These are phyloP conservation scores for Platalea minor DNA, from an alignment of 2,797 vertebrate species.

Conservation along the genomic window DNA sequence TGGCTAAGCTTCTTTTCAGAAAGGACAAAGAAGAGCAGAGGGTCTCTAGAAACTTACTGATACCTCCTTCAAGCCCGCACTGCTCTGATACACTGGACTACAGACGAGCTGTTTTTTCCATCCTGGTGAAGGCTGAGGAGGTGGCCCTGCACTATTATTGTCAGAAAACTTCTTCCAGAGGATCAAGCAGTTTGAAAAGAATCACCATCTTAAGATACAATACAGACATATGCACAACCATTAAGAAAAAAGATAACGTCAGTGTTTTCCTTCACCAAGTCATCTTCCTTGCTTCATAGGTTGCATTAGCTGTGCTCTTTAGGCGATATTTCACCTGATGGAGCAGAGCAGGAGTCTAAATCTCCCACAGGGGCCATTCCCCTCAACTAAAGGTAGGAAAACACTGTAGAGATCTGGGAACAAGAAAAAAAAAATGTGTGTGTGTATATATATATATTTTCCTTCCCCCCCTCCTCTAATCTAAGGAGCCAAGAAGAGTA, in stretches of 20 bases:
- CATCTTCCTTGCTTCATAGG: neutral
- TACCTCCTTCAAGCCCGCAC: neutral
- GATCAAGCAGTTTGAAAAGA: neutral
- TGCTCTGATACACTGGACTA: neutral
- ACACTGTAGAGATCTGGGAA: fast-evolving
- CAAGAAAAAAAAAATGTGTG: neutral
- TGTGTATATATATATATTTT: fast-evolving
- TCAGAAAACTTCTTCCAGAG: neutral
- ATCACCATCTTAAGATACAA: fast-evolving
- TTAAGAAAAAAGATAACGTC: neutral
- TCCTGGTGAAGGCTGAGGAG: neutral
- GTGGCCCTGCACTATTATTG: neutral
- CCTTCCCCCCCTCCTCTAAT: neutral
- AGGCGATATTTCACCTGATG: neutral
- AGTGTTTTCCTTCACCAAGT: neutral
- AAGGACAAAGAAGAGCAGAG: neutral
- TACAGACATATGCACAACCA: fast-evolving
- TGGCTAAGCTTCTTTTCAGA: neutral
- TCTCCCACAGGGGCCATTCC: neutral
- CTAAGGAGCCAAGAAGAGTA: neutral
- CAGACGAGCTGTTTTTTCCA: neutral
- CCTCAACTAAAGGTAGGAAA: neutral
- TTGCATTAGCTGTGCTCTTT: neutral
- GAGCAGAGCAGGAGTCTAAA: neutral
- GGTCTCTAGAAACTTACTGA: neutral